phyloP scores from a whole-genome alignment of 1,140 invertebrate species.

The Ceratina australensis region DNA sequence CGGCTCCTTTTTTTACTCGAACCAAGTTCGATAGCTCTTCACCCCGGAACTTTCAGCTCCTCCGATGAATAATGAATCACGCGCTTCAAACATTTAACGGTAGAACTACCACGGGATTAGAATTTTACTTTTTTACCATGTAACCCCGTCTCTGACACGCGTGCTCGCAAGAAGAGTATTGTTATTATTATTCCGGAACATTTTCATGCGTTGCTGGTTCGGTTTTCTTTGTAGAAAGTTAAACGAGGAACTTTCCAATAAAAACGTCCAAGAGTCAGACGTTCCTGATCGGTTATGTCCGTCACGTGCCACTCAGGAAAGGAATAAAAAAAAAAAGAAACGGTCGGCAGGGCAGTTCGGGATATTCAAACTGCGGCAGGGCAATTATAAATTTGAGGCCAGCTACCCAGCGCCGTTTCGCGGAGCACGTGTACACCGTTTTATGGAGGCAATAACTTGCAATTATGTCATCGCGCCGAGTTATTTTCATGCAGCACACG shows the following conservation, averaged over 20 bases:
- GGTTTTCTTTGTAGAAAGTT: no score
- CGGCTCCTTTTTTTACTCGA: neutral
- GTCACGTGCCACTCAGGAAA: neutral
- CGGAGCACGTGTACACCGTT: constrained; percentile 31
- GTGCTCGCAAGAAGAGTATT: no score
- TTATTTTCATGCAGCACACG: constrained; percentile 22
- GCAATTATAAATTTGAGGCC: constrained; percentile 18
- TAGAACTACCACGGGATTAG: neutral
- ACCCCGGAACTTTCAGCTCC: neutral
- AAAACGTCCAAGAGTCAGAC: neutral
- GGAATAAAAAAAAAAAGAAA: neutral
- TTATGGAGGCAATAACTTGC: constrained; percentile 31
- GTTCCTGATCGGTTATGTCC: neutral
- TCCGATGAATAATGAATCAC: constrained; percentile 22
- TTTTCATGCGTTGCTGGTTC: neutral
- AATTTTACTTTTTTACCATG: neutral
- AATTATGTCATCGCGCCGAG: constrained; percentile 30
- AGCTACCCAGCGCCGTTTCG: constrained; percentile 10
- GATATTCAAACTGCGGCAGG: neutral
- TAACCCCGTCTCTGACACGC: neutral
- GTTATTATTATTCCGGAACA: neutral
- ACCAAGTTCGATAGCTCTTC: constrained; percentile 4
- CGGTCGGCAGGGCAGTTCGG: neutral
- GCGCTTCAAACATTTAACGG: neutral
- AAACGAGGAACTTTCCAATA: no score